Conservation (phyloP, 2,797 vertebrate species). For the Chelon labrosus region DNA sequence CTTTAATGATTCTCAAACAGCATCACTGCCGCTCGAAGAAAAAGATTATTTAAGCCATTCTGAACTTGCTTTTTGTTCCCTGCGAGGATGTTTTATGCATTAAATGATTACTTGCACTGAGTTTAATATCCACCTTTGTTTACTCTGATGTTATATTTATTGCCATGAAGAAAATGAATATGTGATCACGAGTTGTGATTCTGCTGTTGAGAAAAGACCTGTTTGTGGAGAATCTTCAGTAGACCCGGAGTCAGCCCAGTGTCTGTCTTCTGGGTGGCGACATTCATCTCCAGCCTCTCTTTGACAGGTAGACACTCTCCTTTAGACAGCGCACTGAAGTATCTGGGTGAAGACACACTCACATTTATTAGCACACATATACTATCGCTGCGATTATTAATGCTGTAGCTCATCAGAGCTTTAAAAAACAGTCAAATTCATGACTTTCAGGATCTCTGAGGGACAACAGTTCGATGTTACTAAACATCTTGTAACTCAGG, state of each 20-base stretch:
- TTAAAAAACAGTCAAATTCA: conserved; percentile 21
- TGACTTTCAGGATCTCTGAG: conserved; percentile 27
- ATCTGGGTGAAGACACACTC: conserved; percentile 77
- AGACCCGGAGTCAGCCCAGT: conserved; percentile 89
- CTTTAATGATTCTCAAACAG: conserved; percentile 26
- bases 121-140: too few relatives aligned
- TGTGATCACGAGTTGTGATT: not conserved
- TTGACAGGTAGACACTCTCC: conserved; percentile 90
- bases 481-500: conserved; percentile 45
- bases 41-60: too few relatives aligned
- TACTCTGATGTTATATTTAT: too few relatives aligned
- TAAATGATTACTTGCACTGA: too few relatives aligned
- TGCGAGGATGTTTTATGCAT: too few relatives aligned
- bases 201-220: conserved; percentile 79
- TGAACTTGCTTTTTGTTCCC: too few relatives aligned
- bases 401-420: conserved; percentile 16
- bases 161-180: not conserved
- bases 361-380: conserved; percentile 7
- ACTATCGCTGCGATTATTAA: not conserved
- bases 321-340: conserved; percentile 90
- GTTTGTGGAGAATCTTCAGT: conserved; percentile 90
- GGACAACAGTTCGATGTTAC: conserved; percentile 22
- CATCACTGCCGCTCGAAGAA: conserved; percentile 18
- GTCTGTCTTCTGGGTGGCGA: conserved; percentile 82
- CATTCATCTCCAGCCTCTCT: conserved; percentile 86